Conservation (phyloP, 1,140 invertebrate species). For the Meloidogyne chitwoodi region DNA sequence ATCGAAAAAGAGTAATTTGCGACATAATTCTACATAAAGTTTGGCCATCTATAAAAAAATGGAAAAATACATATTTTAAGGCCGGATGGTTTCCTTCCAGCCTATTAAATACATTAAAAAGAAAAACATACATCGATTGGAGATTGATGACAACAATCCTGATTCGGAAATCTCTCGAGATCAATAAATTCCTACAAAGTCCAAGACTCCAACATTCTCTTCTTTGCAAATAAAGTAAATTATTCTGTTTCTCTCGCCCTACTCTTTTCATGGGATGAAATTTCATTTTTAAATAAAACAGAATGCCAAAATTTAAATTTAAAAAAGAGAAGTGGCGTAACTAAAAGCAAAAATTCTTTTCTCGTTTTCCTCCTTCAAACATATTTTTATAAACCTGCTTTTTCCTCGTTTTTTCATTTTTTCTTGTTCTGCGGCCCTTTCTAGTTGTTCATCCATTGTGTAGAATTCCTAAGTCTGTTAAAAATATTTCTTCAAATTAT, state of each 20-base stretch:
- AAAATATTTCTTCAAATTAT: background rate
- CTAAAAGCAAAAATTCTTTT: background rate
- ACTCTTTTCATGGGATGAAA: background rate
- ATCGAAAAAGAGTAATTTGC: background rate
- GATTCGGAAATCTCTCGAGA: no score
- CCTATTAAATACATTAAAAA: no score
- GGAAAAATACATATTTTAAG: no score
- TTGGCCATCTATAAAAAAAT: background rate
- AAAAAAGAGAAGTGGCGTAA: background rate
- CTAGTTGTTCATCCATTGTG: background rate
- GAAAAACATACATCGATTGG: no score
- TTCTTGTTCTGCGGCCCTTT: no score
- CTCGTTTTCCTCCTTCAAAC: no score
- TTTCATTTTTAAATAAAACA: background rate
- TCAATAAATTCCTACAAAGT: no score
- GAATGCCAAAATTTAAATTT: background rate
- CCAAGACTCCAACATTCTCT: background rate
- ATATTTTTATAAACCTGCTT: no score
- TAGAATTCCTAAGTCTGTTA: background rate
- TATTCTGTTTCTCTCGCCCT: background rate
- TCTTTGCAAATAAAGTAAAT: background rate
- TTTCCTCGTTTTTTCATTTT: background rate
- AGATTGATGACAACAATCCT: no score
- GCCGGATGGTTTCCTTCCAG: no score
- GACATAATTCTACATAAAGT: background rate